Conservation (phyloP, 2,113 vertebrate genomes). For the Zosterops hypoxanthus region DNA sequence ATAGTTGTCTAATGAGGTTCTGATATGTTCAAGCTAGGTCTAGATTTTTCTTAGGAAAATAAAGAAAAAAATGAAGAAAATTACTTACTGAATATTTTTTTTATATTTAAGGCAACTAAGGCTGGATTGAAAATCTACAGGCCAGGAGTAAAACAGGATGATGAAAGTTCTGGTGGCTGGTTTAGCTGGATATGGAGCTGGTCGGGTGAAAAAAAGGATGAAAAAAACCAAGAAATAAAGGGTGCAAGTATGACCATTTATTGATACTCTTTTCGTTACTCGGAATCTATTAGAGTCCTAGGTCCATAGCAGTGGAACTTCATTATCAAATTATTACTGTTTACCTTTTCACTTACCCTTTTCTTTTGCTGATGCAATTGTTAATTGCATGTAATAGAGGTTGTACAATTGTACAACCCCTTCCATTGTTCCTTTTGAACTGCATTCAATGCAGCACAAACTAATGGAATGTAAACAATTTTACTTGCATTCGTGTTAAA, state of each 20-base stretch:
- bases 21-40: neutral
- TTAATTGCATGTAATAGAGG: neutral
- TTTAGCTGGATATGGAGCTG: conserved; percentile 92
- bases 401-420: neutral
- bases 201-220: conserved; percentile 71
- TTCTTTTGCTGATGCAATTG: neutral
- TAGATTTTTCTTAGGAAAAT: neutral
- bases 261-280: neutral
- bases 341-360: neutral
- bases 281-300: neutral
- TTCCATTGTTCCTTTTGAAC: neutral
- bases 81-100: neutral
- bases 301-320: neutral
- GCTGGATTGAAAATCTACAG: conserved; percentile 87
- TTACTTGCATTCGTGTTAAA: neutral
- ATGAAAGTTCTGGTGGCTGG: conserved; percentile 89
- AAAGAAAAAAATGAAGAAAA: neutral
- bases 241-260: conserved; percentile 78
- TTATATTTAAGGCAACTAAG: conserved; percentile 82
- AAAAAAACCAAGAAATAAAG: conserved; percentile 78
- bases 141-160: conserved; percentile 86
- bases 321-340: fast-evolving
- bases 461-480: neutral
- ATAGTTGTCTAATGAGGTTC: neutral
- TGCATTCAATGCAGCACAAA: neutral